phyloP scores from a whole-genome alignment of 2,797 vertebrate genomes.

The Silurus aristotelis region DNA sequence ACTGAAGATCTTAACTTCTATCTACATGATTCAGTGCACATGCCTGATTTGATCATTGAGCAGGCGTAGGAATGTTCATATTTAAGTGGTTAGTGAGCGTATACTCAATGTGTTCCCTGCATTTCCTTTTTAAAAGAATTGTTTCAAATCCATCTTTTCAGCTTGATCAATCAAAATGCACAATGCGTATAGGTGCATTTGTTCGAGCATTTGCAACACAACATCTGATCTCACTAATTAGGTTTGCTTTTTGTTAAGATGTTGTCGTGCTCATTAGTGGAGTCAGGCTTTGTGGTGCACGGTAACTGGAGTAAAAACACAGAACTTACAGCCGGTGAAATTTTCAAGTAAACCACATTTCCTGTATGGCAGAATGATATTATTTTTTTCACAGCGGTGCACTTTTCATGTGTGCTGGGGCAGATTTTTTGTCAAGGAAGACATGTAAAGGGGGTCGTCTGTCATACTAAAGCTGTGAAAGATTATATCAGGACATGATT shows the following conservation, averaged over 20 bases:
- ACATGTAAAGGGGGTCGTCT: background rate
- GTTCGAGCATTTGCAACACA: slow-evolving; percentile 21
- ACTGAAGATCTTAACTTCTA: background rate
- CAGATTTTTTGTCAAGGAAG: background rate
- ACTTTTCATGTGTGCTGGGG: background rate
- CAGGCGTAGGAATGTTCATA: background rate
- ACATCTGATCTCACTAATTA: slow-evolving; percentile 42
- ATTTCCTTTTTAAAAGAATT: background rate
- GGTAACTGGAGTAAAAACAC: slow-evolving; percentile 11
- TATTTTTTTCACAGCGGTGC: background rate
- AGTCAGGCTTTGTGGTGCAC: slow-evolving; percentile 23
- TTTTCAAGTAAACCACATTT: background rate
- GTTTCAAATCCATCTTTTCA: background rate
- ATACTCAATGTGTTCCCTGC: background rate
- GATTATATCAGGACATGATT: slow-evolving; percentile 7
- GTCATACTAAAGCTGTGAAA: background rate
- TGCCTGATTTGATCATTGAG: background rate
- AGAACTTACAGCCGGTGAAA: background rate
- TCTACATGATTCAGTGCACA: background rate
- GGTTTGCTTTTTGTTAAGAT: slow-evolving; percentile 17
- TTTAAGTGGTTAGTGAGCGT: background rate
- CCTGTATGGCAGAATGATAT: background rate
- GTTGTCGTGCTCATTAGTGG: slow-evolving; percentile 25
- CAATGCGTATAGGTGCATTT: slow-evolving; percentile 11
- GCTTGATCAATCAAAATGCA: slow-evolving; percentile 17